These are phyloP conservation scores for Onthophagus sagittarius DNA, from an alignment of 2,888 invertebrate species.

Conservation along the genomic window DNA sequence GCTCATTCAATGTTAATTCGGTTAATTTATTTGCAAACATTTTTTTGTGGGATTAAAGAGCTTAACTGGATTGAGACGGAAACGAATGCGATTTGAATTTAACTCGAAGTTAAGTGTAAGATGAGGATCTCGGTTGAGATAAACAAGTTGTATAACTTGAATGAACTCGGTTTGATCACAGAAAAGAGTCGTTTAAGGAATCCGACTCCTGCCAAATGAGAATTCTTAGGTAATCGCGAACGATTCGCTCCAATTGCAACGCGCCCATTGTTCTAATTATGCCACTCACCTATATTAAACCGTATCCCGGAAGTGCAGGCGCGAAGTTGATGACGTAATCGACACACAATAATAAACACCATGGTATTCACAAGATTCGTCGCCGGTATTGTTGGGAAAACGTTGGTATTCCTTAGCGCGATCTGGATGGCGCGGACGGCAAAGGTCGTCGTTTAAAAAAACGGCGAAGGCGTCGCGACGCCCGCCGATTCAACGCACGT, in stretches of 20 bases:
- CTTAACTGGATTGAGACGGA: background rate
- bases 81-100: no score
- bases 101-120: background rate
- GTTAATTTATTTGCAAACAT: background rate
- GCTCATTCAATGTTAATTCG: background rate
- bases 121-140: background rate
- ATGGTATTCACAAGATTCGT: background rate
- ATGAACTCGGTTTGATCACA: background rate
- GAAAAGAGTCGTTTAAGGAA: background rate
- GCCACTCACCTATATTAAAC: background rate
- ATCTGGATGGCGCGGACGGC: background rate
- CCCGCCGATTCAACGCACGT: background rate
- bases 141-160: background rate
- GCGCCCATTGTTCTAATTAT: background rate
- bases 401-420: background rate
- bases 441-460: background rate
- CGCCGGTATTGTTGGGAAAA: background rate
- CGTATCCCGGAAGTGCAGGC: background rate
- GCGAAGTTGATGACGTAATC: background rate
- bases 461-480: background rate
- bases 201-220: background rate
- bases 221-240: background rate
- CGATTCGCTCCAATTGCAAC: background rate
- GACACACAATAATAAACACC: background rate
- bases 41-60: background rate